These are phyloP conservation scores for Netelia melanura DNA, from an alignment of 2,888 invertebrate species.

Conservation along the genomic window DNA sequence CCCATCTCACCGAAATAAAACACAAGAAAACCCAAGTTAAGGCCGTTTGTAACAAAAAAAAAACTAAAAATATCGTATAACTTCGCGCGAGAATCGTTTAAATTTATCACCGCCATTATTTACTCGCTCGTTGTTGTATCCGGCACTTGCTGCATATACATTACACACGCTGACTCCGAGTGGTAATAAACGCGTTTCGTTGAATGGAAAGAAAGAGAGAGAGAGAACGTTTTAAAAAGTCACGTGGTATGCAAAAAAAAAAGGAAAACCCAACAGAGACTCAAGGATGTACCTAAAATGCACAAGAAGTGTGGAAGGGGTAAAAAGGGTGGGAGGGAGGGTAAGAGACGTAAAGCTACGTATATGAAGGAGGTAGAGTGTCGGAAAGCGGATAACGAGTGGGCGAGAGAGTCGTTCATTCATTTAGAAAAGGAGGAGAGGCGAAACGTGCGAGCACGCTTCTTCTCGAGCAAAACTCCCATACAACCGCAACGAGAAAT, in stretches of 20 bases:
- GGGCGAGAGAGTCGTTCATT: conserved; percentile 62
- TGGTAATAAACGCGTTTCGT: conserved; percentile 2
- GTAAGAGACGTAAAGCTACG: not conserved
- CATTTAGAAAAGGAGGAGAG: conserved; percentile 53
- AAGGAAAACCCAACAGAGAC: not conserved
- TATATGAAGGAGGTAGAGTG: conserved; percentile 1
- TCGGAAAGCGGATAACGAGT: conserved; percentile 39
- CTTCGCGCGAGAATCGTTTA: not conserved
- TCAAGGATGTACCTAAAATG: conserved; percentile 4
- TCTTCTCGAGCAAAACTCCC: conserved; percentile 38
- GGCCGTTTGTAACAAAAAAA: no score
- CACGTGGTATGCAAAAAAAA: no score
- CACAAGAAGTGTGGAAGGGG: not conserved
- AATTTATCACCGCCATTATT: not conserved
- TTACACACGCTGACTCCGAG: not conserved
- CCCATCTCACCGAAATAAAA: no score
- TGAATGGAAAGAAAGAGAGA: conserved; percentile 1
- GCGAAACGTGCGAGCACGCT: conserved; percentile 33
- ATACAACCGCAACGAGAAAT: conserved; percentile 55
- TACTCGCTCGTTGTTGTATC: not conserved
- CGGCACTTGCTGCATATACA: not conserved
- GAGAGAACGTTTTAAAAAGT: conserved; percentile 2
- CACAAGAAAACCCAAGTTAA: no score
- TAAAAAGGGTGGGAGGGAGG: not conserved
- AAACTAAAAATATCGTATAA: not conserved